Percentiles rank a stretch among this genome's conserved stretches.
Conservation (phyloP, 1,140 invertebrate genomes). For the Acromyrmex echinatior region DNA sequence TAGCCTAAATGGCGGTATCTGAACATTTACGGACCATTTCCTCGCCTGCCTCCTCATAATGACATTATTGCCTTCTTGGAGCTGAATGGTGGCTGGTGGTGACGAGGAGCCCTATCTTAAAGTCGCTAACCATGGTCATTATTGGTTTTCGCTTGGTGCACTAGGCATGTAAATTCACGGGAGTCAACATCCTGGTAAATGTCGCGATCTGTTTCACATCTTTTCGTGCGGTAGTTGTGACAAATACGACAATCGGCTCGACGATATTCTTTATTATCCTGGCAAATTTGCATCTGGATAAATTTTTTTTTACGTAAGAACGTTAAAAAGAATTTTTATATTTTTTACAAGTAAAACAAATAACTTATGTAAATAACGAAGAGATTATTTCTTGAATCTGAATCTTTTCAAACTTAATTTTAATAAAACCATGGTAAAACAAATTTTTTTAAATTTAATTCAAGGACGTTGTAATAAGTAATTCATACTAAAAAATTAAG, state of each 20-base stretch:
- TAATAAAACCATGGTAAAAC: too few relatives aligned
- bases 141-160: conserved; percentile 68
- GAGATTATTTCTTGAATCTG: neutral
- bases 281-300: conserved; percentile 29
- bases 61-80: conserved; percentile 71
- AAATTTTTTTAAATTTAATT: too few relatives aligned
- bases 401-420: too few relatives aligned
- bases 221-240: neutral
- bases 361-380: neutral
- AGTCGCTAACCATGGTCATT: conserved; percentile 69
- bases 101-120: conserved; percentile 49
- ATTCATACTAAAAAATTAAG: too few relatives aligned
- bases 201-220: conserved; percentile 59
- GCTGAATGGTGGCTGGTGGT: conserved; percentile 32
- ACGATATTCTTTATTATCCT: neutral
- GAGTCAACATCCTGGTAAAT: conserved; percentile 45
- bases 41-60: conserved; percentile 65
- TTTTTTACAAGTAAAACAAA: neutral
- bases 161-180: conserved; percentile 63
- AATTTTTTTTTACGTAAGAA: conserved; percentile 14
- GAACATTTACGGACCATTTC: conserved; percentile 75
- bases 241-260: conserved; percentile 52
- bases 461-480: too few relatives aligned
- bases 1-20: conserved; percentile 64
- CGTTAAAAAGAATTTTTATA: neutral